Conservation (phyloP, 1,140 invertebrate species). For the Streblospio benedicti region DNA sequence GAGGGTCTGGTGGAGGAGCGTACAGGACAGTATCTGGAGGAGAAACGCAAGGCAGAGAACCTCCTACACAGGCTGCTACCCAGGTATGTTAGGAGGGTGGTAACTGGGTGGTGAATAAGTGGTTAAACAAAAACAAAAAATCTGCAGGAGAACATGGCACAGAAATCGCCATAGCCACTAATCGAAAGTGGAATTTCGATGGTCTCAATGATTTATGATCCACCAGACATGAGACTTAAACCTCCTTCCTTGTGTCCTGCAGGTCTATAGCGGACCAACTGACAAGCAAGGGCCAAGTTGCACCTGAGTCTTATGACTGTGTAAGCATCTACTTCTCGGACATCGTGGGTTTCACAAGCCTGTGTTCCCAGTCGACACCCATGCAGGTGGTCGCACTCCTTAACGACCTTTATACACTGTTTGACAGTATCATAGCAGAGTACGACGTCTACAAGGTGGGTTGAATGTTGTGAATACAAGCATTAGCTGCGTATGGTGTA, state of each 20-base stretch:
- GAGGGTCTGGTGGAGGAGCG: slow-evolving; percentile 76
- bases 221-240: neutral
- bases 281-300: slow-evolving; percentile 76
- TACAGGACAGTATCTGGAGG: slow-evolving; percentile 76
- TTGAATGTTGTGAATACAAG: too few relatives aligned
- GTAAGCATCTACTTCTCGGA: slow-evolving; percentile 97
- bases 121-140: neutral
- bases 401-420: slow-evolving; percentile 91
- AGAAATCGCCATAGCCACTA: neutral
- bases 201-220: neutral
- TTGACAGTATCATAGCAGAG: slow-evolving; percentile 90
- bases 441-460: slow-evolving; percentile 95
- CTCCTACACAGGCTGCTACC: slow-evolving; percentile 78
- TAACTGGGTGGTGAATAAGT: neutral
- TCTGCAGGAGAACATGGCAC: neutral
- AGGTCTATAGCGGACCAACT: slow-evolving; percentile 77
- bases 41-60: slow-evolving; percentile 83
- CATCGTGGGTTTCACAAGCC: slow-evolving; percentile 77
- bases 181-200: neutral
- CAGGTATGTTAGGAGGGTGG: slow-evolving; percentile 55
- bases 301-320: slow-evolving; percentile 82
- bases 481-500: too few relatives aligned
- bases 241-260: slow-evolving; percentile 4
- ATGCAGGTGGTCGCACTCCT: slow-evolving; percentile 87
- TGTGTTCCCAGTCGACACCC: slow-evolving; percentile 84